A percentile compares a stretch with the other conserved stretches of the same genome.
phyloP scores from a whole-genome alignment of 2,797 vertebrate genomes.

The Lates japonicus region DNA sequence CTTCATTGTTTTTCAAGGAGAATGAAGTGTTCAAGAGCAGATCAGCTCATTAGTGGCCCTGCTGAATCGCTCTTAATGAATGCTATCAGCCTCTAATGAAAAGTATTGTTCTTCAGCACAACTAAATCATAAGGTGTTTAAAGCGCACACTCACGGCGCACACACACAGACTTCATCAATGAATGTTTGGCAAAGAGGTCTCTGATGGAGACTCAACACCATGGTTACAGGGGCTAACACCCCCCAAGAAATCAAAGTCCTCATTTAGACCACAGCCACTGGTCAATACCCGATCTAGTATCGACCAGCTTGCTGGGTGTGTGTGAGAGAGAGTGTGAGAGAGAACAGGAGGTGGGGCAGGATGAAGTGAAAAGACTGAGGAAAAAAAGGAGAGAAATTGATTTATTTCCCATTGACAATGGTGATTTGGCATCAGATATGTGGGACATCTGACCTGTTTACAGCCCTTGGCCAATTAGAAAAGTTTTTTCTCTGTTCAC shows the following conservation, averaged over 20 bases:
- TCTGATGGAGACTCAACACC: constrained; percentile 61
- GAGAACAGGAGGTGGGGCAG: constrained; percentile 40
- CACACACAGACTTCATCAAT: constrained; percentile 58
- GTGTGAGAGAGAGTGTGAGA: constrained; percentile 33
- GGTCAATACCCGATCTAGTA: constrained; percentile 71
- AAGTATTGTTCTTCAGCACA: constrained; percentile 74
- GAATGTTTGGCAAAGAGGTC: constrained; percentile 59
- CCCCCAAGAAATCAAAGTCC: constrained; percentile 80
- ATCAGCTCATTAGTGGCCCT: constrained; percentile 65
- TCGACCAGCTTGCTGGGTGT: constrained; percentile 54
- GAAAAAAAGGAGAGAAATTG: constrained; percentile 43
- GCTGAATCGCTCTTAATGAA: constrained; percentile 72
- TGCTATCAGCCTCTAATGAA: constrained; percentile 74
- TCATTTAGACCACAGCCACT: constrained; percentile 76
- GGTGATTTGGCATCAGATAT: constrained; percentile 57
- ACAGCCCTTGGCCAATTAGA: constrained; percentile 53
- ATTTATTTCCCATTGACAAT: constrained; percentile 63
- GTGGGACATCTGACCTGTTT: constrained; percentile 61
- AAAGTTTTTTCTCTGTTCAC: constrained; percentile 47
- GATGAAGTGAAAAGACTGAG: constrained; percentile 40
- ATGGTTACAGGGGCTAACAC: constrained; percentile 63
- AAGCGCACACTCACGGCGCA: constrained; percentile 37
- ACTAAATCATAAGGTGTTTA: constrained; percentile 76
- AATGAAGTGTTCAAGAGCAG: constrained; percentile 59
- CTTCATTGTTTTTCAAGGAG: constrained; percentile 58